A percentile compares a stretch with the other conserved stretches of the same genome.
These are phyloP conservation scores for Lota lota DNA, from an alignment of 2,113 vertebrate genomes.

Conservation along the genomic window DNA sequence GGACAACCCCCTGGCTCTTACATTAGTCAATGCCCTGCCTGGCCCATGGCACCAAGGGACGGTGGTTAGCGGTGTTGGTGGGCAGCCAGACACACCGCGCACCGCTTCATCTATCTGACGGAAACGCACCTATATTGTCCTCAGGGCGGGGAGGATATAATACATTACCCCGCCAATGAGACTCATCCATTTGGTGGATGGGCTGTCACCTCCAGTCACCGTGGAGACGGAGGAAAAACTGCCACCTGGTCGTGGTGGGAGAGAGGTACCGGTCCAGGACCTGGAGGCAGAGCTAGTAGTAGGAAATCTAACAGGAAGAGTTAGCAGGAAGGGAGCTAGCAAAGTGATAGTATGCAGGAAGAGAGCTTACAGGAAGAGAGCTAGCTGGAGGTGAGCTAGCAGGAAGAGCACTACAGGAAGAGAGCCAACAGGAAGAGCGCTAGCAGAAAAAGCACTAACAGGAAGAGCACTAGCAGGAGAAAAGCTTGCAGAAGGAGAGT, in stretches of 20 bases:
- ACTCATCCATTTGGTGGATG: conserved; percentile 72
- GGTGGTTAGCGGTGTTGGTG: conserved; percentile 29
- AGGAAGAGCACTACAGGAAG: too few relatives aligned
- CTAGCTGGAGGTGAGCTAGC: conserved; percentile 7
- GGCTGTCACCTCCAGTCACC: conserved; percentile 73
- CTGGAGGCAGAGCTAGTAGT: background rate
- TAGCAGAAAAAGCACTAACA: background rate
- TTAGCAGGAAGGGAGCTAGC: too few relatives aligned
- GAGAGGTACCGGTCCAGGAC: conserved; percentile 15
- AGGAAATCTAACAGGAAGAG: too few relatives aligned
- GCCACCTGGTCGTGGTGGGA: conserved; percentile 66
- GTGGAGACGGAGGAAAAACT: conserved; percentile 42
- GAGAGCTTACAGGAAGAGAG: too few relatives aligned
- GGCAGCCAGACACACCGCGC: conserved; percentile 29
- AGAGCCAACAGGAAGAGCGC: background rate
- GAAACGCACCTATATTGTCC: conserved; percentile 63
- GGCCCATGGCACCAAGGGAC: conserved; percentile 11
- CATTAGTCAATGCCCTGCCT: conserved; percentile 30
- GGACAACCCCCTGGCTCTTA: conserved; percentile 24
- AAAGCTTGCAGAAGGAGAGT: too few relatives aligned
- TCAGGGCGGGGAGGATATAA: conserved; percentile 67
- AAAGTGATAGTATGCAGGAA: too few relatives aligned
- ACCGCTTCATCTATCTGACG: conserved; percentile 62
- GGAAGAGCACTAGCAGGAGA: background rate
- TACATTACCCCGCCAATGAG: conserved; percentile 74